Conservation (phyloP, 2,113 vertebrate genomes). For the Tetraodon nigroviridis region DNA sequence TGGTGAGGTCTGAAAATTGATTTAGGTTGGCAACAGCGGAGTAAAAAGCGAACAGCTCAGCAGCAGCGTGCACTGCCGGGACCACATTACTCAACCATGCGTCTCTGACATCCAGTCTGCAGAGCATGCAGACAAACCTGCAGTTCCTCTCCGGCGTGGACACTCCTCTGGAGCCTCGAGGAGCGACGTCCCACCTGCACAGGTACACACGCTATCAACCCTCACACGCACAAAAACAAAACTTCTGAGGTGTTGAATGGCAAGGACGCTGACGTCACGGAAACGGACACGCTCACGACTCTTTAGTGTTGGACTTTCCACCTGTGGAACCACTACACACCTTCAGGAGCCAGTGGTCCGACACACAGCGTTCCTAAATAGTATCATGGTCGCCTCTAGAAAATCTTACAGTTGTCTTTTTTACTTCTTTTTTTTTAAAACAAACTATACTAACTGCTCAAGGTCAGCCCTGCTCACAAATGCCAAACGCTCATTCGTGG, state of each 20-base stretch:
- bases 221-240: background rate
- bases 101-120: slow-evolving; percentile 15
- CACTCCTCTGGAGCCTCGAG: background rate
- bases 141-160: slow-evolving; percentile 4
- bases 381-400: too few species aligned
- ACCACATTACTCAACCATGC: too few species aligned
- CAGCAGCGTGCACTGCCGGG: too few species aligned
- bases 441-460: too few species aligned
- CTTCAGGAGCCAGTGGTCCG: too few species aligned
- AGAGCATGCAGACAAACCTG: background rate
- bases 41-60: background rate
- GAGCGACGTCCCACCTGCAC: background rate
- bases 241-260: background rate
- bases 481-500: too few species aligned
- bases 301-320: background rate
- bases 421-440: too few species aligned
- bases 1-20: too few species aligned
- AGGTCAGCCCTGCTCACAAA: too few species aligned
- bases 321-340: background rate
- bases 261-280: background rate
- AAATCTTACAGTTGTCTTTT: too few species aligned
- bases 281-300: background rate
- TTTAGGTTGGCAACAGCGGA: background rate
- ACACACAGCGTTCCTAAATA: too few species aligned
- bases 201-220: slow-evolving; percentile 7